phyloP scores from a whole-genome alignment of 2,797 vertebrate species.

The Pangasius djambal region DNA sequence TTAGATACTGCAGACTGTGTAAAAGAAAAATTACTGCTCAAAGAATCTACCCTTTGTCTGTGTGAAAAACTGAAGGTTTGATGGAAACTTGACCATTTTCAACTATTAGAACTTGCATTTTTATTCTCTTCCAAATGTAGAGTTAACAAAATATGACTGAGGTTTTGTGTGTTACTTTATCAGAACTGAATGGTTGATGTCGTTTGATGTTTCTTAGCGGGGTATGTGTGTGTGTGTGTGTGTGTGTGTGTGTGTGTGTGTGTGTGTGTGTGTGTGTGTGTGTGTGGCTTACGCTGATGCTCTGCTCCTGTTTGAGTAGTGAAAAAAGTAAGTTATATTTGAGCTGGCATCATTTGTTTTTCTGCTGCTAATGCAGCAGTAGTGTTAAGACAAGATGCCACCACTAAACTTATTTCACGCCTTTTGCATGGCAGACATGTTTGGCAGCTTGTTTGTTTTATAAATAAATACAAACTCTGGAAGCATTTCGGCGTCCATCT shows the following conservation, averaged over 20 bases:
- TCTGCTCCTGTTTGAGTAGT: slow-evolving; percentile 47
- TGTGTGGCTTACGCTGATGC: neutral
- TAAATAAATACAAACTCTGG: slow-evolving; percentile 70
- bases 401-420: slow-evolving; percentile 62
- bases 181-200: neutral
- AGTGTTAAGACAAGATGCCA: slow-evolving; percentile 61
- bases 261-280: neutral
- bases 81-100: neutral
- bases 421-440: slow-evolving; percentile 59
- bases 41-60: neutral
- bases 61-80: neutral
- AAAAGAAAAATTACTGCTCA: neutral
- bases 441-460: slow-evolving; percentile 64
- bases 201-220: neutral
- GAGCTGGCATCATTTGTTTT: slow-evolving; percentile 53
- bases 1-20: slow-evolving; percentile 1
- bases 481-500: slow-evolving; percentile 70
- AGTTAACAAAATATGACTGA: neutral
- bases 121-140: neutral
- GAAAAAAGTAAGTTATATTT: neutral
- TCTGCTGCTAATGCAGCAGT: slow-evolving; percentile 59
- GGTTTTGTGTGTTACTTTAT: neutral
- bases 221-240: neutral
- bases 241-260: neutral
- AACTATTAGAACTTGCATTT: neutral